Percentiles rank a stretch among this genome's conserved stretches.
Evolutionary conservation across 37 sponge, comb jelly and placozoan genomes (phyloP).

Genomic region (Haliclona indistincta): DNA sequence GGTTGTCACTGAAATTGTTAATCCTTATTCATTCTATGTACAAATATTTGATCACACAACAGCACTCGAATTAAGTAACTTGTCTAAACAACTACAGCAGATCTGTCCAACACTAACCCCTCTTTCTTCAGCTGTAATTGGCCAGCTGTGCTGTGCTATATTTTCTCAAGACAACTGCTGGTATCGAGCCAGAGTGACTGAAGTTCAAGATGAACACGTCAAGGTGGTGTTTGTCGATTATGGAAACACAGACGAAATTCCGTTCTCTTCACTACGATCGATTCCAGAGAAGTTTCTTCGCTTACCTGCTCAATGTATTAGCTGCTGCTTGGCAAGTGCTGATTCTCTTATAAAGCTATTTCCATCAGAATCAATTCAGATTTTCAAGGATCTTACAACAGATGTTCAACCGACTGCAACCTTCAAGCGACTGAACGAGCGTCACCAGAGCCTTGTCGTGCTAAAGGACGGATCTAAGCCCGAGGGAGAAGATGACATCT

Average conservation of each 20-base stretch:
- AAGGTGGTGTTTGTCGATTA: constrained; percentile 57
- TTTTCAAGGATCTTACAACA: too few species aligned
- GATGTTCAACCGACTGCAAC: too few species aligned
- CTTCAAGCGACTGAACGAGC: too few species aligned
- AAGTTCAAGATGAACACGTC: neutral
- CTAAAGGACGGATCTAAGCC: too few species aligned
- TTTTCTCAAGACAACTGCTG: constrained; percentile 31
- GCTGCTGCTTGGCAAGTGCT: too few species aligned
- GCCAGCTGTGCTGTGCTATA: constrained; percentile 18
- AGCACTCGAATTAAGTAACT: neutral
- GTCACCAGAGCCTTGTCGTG: too few species aligned
- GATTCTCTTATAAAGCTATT: too few species aligned
- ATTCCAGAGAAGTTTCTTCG: neutral
- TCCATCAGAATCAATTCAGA: too few species aligned
- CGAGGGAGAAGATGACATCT: too few species aligned
- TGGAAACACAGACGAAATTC: constrained; percentile 45
- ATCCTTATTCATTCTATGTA: neutral
- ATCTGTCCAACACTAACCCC: neutral
- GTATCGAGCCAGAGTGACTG: constrained; percentile 35
- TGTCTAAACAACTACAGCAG: neutral
- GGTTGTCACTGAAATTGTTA: neutral
- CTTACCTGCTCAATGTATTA: neutral
- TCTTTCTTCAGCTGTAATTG: constrained; percentile 10
- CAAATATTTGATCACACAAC: neutral
- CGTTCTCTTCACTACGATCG: neutral